Base-by-base conservation (phyloP, 2,797 vertebrate species). In the Okamejei kenojei region DNA sequence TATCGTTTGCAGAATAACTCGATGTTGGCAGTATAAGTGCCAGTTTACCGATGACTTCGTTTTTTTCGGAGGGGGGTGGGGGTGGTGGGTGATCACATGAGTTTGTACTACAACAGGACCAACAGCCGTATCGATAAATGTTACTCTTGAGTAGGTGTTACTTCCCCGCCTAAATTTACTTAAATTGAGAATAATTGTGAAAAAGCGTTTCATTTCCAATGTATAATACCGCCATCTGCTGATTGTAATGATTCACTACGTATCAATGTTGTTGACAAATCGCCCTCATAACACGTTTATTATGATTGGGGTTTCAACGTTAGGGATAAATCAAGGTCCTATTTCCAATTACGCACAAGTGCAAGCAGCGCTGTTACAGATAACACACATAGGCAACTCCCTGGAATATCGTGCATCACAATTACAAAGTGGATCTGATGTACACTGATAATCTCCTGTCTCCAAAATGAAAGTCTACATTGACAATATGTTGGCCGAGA, bases 211-310 rank as follows among this genome's bases (percentile, higher is more conserved):
- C 73, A 92, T 74, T 92, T 92, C 17, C 94, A 80, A 82, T 0
- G 21, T 32, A 3, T 68, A 92, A 93, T 93, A 93, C 94, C 95
- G 94, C 96, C 96, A 94, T 93, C 96, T 96, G 95, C 94, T 58
- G 95, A 94, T 84, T 19, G 93, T 13, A 9, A 0, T 15, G 11
- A 26, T 9, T 88, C 38, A 81, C 93, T 94, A 93, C 93, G 45
- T 94, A 94, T 74, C 90, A n/a, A 71, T 73, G 68, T 38, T 45
- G 5, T 54, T 54, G 84, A 73, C 90, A 76, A 35, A 76, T 76
- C 38, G 29, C 73, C 17, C 11, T 73, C 90, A 76, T 54, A 54
- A 92, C 17, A n/a, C 19, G 65, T 38, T 91, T 45, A 17, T 54
- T 54, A 58, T 54, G 11, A 35, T 7, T 32, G 68, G 35, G 38